A percentile compares a stretch with the other conserved stretches of the same genome.
These are phyloP conservation scores for Cydia splendana DNA, from an alignment of 1,140 invertebrate genomes.

Conservation along the genomic window DNA sequence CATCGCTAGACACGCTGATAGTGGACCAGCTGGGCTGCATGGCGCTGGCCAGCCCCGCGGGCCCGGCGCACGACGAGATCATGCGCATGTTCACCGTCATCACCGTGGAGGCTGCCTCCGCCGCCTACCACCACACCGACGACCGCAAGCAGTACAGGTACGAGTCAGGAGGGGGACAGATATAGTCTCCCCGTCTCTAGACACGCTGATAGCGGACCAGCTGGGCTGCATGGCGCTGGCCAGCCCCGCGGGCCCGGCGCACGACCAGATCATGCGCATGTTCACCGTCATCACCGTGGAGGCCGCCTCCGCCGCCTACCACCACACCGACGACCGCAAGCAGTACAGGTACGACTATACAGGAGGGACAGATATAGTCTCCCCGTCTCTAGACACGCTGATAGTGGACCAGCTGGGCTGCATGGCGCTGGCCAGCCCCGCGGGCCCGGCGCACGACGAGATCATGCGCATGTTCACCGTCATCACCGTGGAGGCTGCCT, in stretches of 20 bases:
- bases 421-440: conserved; percentile 96
- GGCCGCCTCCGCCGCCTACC: conserved; percentile 94
- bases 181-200: conserved; percentile 86
- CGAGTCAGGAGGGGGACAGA: no score
- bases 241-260: conserved; percentile 90
- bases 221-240: conserved; percentile 98
- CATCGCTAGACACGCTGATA: conserved; percentile 94
- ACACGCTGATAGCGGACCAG: conserved; percentile 97
- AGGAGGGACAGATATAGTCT: no score
- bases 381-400: conserved; percentile 93
- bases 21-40: conserved; percentile 98
- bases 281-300: conserved; percentile 97
- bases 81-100: conserved; percentile 99
- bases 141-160: conserved; percentile 89
- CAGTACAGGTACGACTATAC: conserved; percentile 84
- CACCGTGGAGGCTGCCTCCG: conserved; percentile 94
- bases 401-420: conserved; percentile 98
- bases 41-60: conserved; percentile 94
- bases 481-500: conserved; percentile 96
- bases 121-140: conserved; percentile 89
- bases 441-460: conserved; percentile 92
- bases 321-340: conserved; percentile 86
- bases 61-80: conserved; percentile 94
- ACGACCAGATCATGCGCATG: conserved; percentile 98
- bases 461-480: conserved; percentile 99